phyloP scores from a whole-genome alignment of 1,140 invertebrate genomes.

The Tetragnatha versicolor region DNA sequence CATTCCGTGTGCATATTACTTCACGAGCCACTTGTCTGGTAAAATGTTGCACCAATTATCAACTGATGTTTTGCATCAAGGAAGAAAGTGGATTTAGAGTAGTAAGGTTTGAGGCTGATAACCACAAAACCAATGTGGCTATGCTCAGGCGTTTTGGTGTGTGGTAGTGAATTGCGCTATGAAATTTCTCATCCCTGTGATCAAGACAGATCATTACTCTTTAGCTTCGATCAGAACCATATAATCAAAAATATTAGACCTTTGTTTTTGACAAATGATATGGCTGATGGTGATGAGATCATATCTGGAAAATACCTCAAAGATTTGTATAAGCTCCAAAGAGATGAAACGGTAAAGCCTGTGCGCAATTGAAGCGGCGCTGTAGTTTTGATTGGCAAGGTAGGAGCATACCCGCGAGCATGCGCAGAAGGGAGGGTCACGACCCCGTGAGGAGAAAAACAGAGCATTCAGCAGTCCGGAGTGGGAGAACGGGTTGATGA shows the following conservation, averaged over 20 bases:
- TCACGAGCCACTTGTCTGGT: slow-evolving; percentile 26
- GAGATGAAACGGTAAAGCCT: too few species aligned
- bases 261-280: too few species aligned
- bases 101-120: slow-evolving; percentile 27
- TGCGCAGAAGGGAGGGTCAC: too few species aligned
- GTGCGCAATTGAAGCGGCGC: too few species aligned
- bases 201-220: neutral
- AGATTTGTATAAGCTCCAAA: too few species aligned
- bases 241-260: slow-evolving; percentile 22
- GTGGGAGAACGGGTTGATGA: too few species aligned
- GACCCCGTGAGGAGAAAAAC: too few species aligned
- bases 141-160: slow-evolving; percentile 17
- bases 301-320: too few species aligned
- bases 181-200: slow-evolving; percentile 16
- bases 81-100: slow-evolving; percentile 21
- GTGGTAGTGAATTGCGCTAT: neutral
- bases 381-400: too few species aligned
- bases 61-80: slow-evolving; percentile 1
- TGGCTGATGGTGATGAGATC: too few species aligned
- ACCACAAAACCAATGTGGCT: slow-evolving; percentile 12
- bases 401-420: too few species aligned
- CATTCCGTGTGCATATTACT: slow-evolving; percentile 46
- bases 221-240: slow-evolving; percentile 2
- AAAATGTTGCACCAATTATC: neutral
- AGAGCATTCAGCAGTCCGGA: too few species aligned